phyloP scores from a whole-genome alignment of 2,888 invertebrate genomes.

The Drosophila barbarae region DNA sequence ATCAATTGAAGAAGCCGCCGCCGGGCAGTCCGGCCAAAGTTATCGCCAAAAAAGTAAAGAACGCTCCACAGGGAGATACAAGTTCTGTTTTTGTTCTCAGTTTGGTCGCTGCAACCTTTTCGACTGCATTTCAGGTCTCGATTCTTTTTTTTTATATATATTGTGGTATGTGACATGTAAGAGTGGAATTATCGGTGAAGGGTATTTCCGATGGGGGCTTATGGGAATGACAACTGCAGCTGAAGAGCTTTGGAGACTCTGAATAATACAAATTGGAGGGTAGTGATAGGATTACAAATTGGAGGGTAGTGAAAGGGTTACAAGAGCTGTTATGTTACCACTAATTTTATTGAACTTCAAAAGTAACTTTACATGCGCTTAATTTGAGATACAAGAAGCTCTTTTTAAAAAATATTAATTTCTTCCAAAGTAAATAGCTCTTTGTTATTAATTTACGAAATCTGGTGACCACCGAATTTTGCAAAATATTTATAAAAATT shows the following conservation, averaged over 20 bases:
- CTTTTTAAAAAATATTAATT: too few relatives aligned
- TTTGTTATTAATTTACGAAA: too few relatives aligned
- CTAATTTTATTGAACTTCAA: too few relatives aligned
- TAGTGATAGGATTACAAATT: too few relatives aligned
- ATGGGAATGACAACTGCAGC: slow-evolving; percentile 10
- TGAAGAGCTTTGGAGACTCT: slow-evolving; percentile 4
- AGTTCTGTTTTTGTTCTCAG: slow-evolving; percentile 28
- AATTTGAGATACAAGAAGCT: too few relatives aligned
- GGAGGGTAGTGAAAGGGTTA: too few relatives aligned
- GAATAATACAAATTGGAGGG: background rate
- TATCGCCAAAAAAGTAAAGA: slow-evolving; percentile 64
- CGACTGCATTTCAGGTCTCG: slow-evolving; percentile 30
- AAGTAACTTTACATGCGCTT: too few relatives aligned
- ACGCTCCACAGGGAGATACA: slow-evolving; percentile 28
- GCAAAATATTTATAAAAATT: too few relatives aligned
- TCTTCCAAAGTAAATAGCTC: too few relatives aligned
- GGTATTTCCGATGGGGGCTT: slow-evolving; percentile 18
- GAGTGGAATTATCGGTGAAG: slow-evolving; percentile 22
- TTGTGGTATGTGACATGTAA: slow-evolving; percentile 41
- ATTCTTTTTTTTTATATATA: slow-evolving; percentile 9
- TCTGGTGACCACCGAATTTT: too few relatives aligned
- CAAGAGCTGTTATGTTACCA: too few relatives aligned
- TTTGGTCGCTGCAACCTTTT: slow-evolving; percentile 18
- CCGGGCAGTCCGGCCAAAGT: slow-evolving; percentile 53
- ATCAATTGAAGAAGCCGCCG: slow-evolving; percentile 70